Evolutionary conservation across 2,797 vertebrate species (phyloP), one percentile per base, ranked within the genome.

Genomic region (Pseudochirops corinnae): DNA sequence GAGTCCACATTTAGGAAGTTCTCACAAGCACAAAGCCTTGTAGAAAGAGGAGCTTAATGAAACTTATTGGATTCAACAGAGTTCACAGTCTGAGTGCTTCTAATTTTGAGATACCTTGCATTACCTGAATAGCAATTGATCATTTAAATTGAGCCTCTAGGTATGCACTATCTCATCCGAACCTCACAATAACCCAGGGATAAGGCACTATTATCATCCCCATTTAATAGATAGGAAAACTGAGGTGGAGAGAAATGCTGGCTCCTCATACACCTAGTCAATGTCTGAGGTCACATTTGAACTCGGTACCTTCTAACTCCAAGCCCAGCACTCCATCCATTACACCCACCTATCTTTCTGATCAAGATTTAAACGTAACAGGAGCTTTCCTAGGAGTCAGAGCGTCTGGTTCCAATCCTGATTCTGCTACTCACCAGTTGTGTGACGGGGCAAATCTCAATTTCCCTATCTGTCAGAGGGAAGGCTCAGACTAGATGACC

Each of bases 21-120:
- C 87, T 46, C 46, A 46, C 33, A n/a, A 67, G 67, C 16, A 39
- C n/a, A 18, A 39, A 7, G 13, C n/a, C 6, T 74, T 39, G 18
- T 21, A 39, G 62, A n/a, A 74, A 18, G 62, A 67, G 33, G 16
- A 39, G 16, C 11, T 74, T 24, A 16, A 21, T 5, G 0, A 10
- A 74, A n/a, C 18, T 39, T 10, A 5, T 3, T n/a, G 6, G n/a
- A n/a, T 18, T 67, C 31, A 33, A n/a, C 0, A 39, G 33, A 56
- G 39, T 91, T 95, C 57, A 53, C 90, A 58, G 92, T 93, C 56
- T 24, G 10, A 93, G 11, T 53, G 82, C 87, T 62, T 92, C 55
- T 94, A 58, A 92, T 67, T 60, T 94, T 92, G 92, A 97, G 93
- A 62, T 29, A n/a, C 29, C 91, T n/a, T 93, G 56, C 60, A 93